Conservation (phyloP, 2,797 vertebrate genomes). For the Spinibarbus caldwelli region DNA sequence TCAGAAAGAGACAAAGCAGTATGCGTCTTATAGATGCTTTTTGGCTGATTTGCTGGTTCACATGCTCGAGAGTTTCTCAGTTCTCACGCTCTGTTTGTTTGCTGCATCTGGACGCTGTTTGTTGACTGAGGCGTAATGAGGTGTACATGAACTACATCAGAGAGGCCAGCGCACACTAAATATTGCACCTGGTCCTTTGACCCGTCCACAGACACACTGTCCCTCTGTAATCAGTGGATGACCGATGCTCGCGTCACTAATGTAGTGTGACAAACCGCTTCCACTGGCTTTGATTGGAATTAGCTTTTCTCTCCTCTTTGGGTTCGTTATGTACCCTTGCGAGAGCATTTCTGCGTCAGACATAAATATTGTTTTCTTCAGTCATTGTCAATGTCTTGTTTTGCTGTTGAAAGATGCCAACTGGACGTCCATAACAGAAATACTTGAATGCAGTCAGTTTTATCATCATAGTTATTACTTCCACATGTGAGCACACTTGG, state of each 20-base stretch:
- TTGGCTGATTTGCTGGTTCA: background rate
- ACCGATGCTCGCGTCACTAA: constrained; percentile 37
- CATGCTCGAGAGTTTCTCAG: background rate
- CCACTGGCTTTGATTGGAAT: constrained; percentile 55
- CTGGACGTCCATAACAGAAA: constrained; percentile 56
- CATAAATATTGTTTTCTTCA: constrained; percentile 66
- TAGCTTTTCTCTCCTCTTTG: constrained; percentile 49
- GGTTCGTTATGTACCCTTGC: constrained; percentile 23
- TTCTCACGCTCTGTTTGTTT: constrained; percentile 24
- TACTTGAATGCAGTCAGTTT: constrained; percentile 55
- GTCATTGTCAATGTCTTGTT: constrained; percentile 60
- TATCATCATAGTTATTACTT: constrained; percentile 52
- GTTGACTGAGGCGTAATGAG: constrained; percentile 57
- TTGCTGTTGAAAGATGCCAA: constrained; percentile 59
- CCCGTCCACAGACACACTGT: background rate
- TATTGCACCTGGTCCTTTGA: constrained; percentile 37
- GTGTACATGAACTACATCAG: constrained; percentile 59
- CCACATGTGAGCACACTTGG: constrained; percentile 55
- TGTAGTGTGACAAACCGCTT: constrained; percentile 45
- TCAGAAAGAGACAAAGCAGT: background rate
- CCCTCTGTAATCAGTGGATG: constrained; percentile 14
- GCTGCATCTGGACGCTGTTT: constrained; percentile 53
- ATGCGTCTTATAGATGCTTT: background rate
- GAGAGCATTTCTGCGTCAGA: background rate
- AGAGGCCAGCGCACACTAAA: constrained; percentile 54